These are phyloP conservation scores for Drosophila hamatofila DNA, from an alignment of 2,888 invertebrate species.

Conservation along the genomic window DNA sequence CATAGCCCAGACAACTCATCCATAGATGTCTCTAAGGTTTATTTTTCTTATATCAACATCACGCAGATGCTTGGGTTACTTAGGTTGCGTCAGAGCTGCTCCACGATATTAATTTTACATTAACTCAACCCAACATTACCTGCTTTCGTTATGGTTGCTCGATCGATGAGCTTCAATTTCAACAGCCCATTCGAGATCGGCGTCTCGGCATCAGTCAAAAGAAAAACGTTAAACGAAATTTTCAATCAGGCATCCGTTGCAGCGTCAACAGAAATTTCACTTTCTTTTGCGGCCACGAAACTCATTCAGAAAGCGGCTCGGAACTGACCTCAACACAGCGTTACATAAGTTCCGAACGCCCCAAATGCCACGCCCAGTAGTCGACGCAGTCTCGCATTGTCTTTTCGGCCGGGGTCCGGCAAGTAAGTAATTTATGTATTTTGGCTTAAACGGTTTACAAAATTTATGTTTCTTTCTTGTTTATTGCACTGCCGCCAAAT, in stretches of 20 bases:
- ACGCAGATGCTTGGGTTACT: background rate
- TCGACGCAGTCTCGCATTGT: constrained; percentile 14
- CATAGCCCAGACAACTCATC: background rate
- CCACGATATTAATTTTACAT: constrained; percentile 41
- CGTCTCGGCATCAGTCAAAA: constrained; percentile 21
- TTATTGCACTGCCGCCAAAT: constrained; percentile 44
- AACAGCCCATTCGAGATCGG: constrained; percentile 22
- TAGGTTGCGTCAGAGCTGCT: background rate
- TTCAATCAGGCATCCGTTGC: constrained; percentile 48
- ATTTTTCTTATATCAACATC: background rate
- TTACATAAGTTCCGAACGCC: constrained; percentile 54
- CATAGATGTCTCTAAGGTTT: background rate
- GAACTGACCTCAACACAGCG: constrained; percentile 55
- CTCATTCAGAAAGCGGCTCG: constrained; percentile 51
- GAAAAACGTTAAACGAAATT: constrained; percentile 39
- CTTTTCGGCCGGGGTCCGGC: constrained; percentile 31
- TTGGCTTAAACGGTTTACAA: constrained; percentile 63
- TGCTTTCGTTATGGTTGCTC: constrained; percentile 20
- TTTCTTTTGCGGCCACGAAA: constrained; percentile 55
- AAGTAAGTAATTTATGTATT: constrained; percentile 27
- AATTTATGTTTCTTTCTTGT: constrained; percentile 66
- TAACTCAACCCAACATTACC: background rate
- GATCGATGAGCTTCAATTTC: constrained; percentile 50
- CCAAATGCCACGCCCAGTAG: constrained; percentile 68
- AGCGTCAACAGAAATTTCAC: constrained; percentile 67